These are phyloP conservation scores for Periphyllus acericola DNA, from an alignment of 2,888 invertebrate genomes.

Conservation along the genomic window DNA sequence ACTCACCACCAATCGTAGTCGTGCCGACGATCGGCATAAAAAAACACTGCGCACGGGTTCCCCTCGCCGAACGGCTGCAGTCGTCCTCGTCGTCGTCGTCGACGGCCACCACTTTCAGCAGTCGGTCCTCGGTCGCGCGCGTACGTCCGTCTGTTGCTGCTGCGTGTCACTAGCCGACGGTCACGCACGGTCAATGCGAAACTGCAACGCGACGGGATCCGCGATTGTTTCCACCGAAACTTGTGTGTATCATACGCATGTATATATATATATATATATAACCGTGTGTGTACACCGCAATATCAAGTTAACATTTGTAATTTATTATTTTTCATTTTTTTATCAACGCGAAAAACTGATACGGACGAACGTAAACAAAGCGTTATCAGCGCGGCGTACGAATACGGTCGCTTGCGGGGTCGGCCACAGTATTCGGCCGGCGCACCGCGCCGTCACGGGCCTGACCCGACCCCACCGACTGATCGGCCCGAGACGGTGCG, in stretches of 20 bases:
- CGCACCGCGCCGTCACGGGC: not conserved
- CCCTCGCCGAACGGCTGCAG: not conserved
- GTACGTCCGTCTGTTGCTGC: not conserved
- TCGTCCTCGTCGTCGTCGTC: too few species aligned
- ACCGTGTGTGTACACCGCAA: not conserved
- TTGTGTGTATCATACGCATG: not conserved
- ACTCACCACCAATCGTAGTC: not conserved
- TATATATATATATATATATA: not conserved
- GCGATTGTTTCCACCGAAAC: not conserved
- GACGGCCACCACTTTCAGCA: not conserved
- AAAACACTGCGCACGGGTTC: not conserved
- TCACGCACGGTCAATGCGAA: not conserved
- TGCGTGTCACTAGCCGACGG: not conserved
- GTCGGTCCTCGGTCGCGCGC: not conserved
- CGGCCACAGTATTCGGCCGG: not conserved
- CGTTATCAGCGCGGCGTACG: constrained; percentile 46
- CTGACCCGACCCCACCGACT: too few species aligned
- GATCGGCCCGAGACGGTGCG: too few species aligned
- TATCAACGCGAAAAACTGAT: constrained; percentile 49
- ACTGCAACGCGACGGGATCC: not conserved
- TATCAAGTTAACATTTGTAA: constrained; percentile 31
- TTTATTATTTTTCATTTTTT: constrained; percentile 46
- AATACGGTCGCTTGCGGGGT: not conserved
- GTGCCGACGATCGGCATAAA: not conserved
- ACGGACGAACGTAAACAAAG: constrained; percentile 58